phyloP scores from a whole-genome alignment of 1,140 invertebrate species.

The Anthonomus grandis region DNA sequence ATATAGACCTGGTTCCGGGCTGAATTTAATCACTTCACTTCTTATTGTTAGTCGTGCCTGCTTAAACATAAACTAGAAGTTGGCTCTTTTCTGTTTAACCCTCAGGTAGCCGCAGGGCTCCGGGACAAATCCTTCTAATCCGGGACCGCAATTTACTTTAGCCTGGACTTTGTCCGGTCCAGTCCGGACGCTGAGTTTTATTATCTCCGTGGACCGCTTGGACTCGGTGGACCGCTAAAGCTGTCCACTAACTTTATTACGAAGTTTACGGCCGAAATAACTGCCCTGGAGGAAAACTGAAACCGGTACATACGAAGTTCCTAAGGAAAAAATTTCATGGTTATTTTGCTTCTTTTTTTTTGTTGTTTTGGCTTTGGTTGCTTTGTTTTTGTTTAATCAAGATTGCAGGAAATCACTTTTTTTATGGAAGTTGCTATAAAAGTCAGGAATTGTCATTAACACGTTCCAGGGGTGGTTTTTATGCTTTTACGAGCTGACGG shows the following conservation, averaged over 20 bases:
- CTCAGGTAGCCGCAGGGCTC: slow-evolving; percentile 32
- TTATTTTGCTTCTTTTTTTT: too few relatives aligned
- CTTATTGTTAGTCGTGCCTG: slow-evolving; percentile 9
- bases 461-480: too few relatives aligned
- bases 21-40: slow-evolving; percentile 6
- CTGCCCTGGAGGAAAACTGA: too few relatives aligned
- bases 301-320: too few relatives aligned
- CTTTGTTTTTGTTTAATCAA: too few relatives aligned
- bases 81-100: slow-evolving; percentile 21
- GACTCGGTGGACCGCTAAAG: slow-evolving; percentile 43
- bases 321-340: too few relatives aligned
- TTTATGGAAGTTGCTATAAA: too few relatives aligned
- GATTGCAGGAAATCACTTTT: too few relatives aligned
- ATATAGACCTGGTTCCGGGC: too few relatives aligned
- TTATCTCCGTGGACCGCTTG: slow-evolving; percentile 45
- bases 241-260: slow-evolving; percentile 48
- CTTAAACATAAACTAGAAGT: slow-evolving; percentile 27
- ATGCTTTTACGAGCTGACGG: too few relatives aligned
- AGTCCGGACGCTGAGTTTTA: slow-evolving; percentile 52
- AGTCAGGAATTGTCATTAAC: too few relatives aligned
- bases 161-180: slow-evolving; percentile 48
- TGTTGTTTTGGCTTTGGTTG: too few relatives aligned
- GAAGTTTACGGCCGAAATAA: slow-evolving; percentile 32
- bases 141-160: slow-evolving; percentile 53
- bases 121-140: slow-evolving; percentile 53